These are phyloP conservation scores for Catamblyrhynchus diadema DNA, from an alignment of 2,797 vertebrate species.

Conservation along the genomic window DNA sequence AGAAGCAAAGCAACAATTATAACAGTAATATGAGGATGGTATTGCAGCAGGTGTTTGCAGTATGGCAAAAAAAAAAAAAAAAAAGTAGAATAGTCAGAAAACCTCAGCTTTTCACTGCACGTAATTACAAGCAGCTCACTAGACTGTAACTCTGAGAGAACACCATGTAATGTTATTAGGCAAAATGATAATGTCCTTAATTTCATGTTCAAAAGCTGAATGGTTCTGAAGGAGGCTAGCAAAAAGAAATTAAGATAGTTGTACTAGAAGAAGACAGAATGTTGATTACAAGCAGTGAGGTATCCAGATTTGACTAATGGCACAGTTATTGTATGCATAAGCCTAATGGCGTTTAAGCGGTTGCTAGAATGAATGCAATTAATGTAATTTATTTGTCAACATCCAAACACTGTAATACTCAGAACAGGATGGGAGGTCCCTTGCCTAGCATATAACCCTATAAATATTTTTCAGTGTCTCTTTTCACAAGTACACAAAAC, in stretches of 20 bases:
- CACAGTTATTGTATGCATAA: conserved; percentile 50
- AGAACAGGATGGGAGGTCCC: conserved; percentile 12
- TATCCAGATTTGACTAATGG: conserved; percentile 53
- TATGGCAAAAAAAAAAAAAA: background rate
- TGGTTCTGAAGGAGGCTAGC: background rate
- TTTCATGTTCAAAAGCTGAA: conserved; percentile 9
- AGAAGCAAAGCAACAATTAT: background rate
- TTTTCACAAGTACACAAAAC: background rate
- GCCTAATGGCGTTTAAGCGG: conserved; percentile 56
- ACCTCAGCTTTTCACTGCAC: background rate
- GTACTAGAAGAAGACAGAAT: background rate
- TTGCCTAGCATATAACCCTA: background rate
- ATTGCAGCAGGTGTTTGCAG: conserved; percentile 22
- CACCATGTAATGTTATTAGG: background rate
- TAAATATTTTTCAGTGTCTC: background rate
- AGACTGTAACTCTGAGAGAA: background rate
- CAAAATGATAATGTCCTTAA: background rate
- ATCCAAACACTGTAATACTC: conserved; percentile 27
- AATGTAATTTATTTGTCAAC: conserved; percentile 55
- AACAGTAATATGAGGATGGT: background rate
- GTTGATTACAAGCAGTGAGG: conserved; percentile 31
- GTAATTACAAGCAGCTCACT: background rate
- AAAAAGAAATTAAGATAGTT: conserved; percentile 39
- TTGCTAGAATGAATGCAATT: conserved; percentile 56
- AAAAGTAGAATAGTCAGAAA: background rate